These are phyloP conservation scores for Acromyrmex echinatior DNA, from an alignment of 1,140 invertebrate species.

Conservation along the genomic window DNA sequence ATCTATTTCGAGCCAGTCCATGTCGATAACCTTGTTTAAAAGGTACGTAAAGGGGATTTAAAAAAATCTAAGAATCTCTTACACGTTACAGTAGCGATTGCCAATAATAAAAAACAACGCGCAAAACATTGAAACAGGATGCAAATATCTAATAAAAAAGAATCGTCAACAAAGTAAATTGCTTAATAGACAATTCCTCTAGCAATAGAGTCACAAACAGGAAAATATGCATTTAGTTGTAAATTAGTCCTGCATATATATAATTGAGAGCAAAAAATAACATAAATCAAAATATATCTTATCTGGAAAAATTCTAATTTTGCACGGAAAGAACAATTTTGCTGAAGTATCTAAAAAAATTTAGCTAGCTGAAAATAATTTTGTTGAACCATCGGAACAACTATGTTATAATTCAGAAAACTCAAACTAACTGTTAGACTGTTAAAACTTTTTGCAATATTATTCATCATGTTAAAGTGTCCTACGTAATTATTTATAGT, in stretches of 20 bases:
- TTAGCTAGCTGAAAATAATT: too few relatives aligned
- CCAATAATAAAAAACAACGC: not conserved
- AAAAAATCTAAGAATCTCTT: not conserved
- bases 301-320: not conserved
- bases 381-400: too few relatives aligned
- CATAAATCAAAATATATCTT: not conserved
- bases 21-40: constrained; percentile 41
- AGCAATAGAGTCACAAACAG: not conserved
- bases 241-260: not conserved
- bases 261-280: too few relatives aligned
- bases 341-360: too few relatives aligned
- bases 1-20: constrained; percentile 34
- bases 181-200: not conserved
- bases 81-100: not conserved
- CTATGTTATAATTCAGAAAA: too few relatives aligned
- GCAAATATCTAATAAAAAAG: not conserved
- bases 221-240: not conserved
- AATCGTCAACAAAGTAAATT: not conserved
- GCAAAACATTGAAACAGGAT: not conserved
- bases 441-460: too few relatives aligned
- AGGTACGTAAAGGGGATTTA: constrained; percentile 5
- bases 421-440: too few relatives aligned
- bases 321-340: too few relatives aligned
- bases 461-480: too few relatives aligned
- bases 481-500: too few relatives aligned